A percentile compares a stretch with the other conserved stretches of the same genome.
These are phyloP conservation scores for Crocallis elinguaria DNA, from an alignment of 2,888 invertebrate genomes.

Conservation along the genomic window DNA sequence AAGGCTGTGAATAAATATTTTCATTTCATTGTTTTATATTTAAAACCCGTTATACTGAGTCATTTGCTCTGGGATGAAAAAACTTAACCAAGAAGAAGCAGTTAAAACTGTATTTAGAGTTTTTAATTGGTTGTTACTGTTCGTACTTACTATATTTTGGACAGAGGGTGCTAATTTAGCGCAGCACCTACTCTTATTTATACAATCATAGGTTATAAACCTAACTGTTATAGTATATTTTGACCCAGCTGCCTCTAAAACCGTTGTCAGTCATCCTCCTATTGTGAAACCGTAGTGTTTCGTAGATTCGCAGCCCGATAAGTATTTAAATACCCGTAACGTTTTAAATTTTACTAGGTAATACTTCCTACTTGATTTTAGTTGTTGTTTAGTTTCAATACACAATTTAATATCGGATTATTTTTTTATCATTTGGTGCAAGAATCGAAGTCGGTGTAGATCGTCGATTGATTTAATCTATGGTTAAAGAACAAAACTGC, in stretches of 20 bases:
- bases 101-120: conserved; percentile 18
- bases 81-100: conserved; percentile 5
- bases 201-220: conserved; percentile 4
- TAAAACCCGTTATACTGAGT: conserved; percentile 19
- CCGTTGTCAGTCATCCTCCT: background rate
- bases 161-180: conserved; percentile 7
- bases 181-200: conserved; percentile 2
- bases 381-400: too few relatives aligned
- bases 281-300: background rate
- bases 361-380: too few relatives aligned
- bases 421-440: too few relatives aligned
- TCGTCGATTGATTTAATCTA: too few relatives aligned
- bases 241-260: background rate
- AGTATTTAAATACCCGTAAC: background rate
- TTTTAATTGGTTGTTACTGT: conserved; percentile 13
- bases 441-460: too few relatives aligned
- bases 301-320: background rate
- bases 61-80: conserved; percentile 18
- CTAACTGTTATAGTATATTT: conserved; percentile 13
- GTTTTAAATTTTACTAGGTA: background rate
- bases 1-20: conserved; percentile 26
- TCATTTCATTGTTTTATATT: conserved; percentile 22
- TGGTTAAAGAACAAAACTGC: too few relatives aligned
- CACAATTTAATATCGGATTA: too few relatives aligned
- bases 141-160: conserved; percentile 5